A percentile compares a stretch with the other conserved stretches of the same genome.
Conservation (phyloP, 64 coral and sea anemone genomes). For the Actinia equina region DNA sequence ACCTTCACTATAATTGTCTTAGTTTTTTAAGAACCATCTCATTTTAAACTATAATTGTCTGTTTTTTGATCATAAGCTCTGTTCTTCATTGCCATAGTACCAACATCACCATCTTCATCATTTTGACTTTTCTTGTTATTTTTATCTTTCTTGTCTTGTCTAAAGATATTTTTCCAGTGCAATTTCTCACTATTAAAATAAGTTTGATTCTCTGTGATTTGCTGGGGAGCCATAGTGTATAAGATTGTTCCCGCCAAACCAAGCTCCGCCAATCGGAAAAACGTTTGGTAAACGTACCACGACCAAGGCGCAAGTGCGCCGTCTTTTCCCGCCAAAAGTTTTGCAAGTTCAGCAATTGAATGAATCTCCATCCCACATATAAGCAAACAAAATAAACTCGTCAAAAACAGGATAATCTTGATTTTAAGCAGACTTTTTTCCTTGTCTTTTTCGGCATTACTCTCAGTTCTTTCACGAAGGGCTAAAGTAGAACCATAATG, state of each 20-base stretch:
- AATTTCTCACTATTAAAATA: background rate
- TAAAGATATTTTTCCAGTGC: background rate
- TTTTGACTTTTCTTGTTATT: background rate
- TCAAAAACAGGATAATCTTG: slow-evolving; percentile 17
- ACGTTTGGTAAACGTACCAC: slow-evolving; percentile 57
- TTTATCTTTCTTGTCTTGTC: background rate
- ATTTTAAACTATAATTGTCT: background rate
- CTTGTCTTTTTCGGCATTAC: background rate
- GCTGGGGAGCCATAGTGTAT: slow-evolving; percentile 33
- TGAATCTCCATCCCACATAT: slow-evolving; percentile 50
- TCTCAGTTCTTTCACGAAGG: background rate
- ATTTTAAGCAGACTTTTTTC: slow-evolving; percentile 40
- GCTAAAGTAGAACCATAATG: background rate
- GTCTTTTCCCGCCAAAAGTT: slow-evolving; percentile 41
- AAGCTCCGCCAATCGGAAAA: slow-evolving; percentile 57
- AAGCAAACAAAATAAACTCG: slow-evolving; percentile 42
- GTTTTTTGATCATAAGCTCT: background rate
- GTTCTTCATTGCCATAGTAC: background rate
- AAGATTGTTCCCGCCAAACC: slow-evolving; percentile 35
- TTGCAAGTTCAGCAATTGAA: slow-evolving; percentile 34
- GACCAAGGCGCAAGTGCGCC: slow-evolving; percentile 43
- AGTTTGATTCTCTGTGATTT: background rate
- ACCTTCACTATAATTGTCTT: no score
- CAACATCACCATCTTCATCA: background rate
- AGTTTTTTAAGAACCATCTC: no score